Base-by-base conservation (phyloP, 2,113 vertebrate genomes). In the Larimichthys crocea region DNA sequence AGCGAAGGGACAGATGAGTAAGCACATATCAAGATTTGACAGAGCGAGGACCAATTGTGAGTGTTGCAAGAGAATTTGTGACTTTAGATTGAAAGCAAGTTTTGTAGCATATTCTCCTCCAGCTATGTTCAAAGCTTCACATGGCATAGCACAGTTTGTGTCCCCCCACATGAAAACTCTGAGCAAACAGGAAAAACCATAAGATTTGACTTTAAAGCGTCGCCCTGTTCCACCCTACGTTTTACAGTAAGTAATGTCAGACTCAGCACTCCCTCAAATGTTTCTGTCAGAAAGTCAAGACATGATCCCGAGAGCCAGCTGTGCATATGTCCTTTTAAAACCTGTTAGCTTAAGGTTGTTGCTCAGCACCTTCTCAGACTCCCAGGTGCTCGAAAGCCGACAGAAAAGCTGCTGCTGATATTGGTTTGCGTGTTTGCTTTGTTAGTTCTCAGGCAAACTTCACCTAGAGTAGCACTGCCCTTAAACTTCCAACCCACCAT, bases 101-200 rank as follows among this genome's bases (percentile, higher is more conserved):
- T 66, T 76, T 76, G 31, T 22, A 67, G 19, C 26, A 29, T 83
- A 77, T 70, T 29, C 14, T 60, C 29, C 59, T n/a, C 52, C 19
- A 48, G 64, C 62, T 75, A 85, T 85, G 46, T 83, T 88, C 60
- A 85, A 81, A 89, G 70, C 59, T 63, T 48, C 82, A 81, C 60
- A 77, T 75, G 71, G 48, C 62, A 26, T 53, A 19, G 19, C 14
- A 50, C 42, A 22, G 42, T 62, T 35, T 5, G 62, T 55, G 52
- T 72, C 75, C 31, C 31, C 46, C 24, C 53, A 76, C 49, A 62
- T 63, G 16, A 66, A 57, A 66, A 81, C 55, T 81, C 48, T 26
- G 60, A 61, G 60, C 63, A 57, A 31, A 42, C 0, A 76, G 77
- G n/a, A 40, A 69, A 82, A 73, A 79, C 35, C 42, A 82, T 20